Conservation (phyloP, 2,113 vertebrate genomes). For the Saguinus midas region DNA sequence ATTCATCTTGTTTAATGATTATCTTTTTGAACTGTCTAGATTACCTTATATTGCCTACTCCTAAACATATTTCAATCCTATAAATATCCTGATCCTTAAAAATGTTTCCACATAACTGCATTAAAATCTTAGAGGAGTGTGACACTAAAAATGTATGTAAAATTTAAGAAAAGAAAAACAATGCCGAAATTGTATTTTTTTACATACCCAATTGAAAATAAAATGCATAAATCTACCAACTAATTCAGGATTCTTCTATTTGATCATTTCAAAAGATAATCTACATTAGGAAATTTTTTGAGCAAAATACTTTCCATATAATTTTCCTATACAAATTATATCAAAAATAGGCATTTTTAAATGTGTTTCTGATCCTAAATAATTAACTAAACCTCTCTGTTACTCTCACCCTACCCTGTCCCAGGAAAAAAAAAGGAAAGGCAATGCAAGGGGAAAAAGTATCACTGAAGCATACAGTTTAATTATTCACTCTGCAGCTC, state of each 20-base stretch:
- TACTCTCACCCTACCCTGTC: neutral
- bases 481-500: neutral
- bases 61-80: neutral
- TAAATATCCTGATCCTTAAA: neutral
- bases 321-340: neutral
- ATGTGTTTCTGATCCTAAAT: neutral
- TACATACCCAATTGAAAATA: neutral
- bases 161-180: neutral
- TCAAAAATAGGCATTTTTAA: constrained; percentile 28
- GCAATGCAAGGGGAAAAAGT: neutral
- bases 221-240: neutral
- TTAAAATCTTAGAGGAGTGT: neutral
- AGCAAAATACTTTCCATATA: neutral
- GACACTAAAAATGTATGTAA: neutral
- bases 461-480: neutral
- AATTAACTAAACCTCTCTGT: neutral
- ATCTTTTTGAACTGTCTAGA: neutral
- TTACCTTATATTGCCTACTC: neutral
- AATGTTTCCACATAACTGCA: neutral
- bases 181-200: neutral
- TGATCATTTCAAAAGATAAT: neutral
- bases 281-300: neutral
- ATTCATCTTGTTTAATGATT: neutral
- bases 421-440: neutral
- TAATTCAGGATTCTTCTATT: neutral